Conservation (phyloP, 1,140 invertebrate genomes). For the Lepidurus packardi region DNA sequence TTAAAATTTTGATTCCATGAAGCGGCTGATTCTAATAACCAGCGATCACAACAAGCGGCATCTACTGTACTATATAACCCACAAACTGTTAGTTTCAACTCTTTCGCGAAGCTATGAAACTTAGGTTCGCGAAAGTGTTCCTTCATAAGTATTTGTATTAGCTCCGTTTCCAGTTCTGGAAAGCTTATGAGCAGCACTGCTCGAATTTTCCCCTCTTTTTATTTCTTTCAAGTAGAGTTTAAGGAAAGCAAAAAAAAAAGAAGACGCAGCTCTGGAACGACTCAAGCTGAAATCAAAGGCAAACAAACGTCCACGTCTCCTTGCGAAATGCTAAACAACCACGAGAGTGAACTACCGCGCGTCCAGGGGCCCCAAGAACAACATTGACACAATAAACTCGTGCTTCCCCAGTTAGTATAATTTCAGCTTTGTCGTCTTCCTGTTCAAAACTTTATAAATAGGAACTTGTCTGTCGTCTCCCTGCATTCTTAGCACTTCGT, state of each 20-base stretch:
- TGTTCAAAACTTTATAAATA: slow-evolving; percentile 17
- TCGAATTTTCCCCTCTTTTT: neutral
- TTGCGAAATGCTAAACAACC: slow-evolving; percentile 7
- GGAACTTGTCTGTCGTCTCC: neutral
- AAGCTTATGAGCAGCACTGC: no score
- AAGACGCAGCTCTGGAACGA: neutral
- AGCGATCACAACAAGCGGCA: no score
- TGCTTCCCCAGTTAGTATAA: neutral
- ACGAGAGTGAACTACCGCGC: neutral
- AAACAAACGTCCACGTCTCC: slow-evolving; percentile 3
- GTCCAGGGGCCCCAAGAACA: neutral
- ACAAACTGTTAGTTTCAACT: no score
- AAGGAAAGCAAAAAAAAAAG: neutral
- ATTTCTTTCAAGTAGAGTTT: neutral
- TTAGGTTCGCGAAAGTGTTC: no score
- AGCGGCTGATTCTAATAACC: no score
- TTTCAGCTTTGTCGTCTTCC: neutral
- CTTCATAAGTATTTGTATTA: no score
- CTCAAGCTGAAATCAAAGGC: slow-evolving; percentile 1
- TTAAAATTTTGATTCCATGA: no score
- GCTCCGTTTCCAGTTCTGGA: no score
- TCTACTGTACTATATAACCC: no score
- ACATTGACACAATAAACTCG: slow-evolving; percentile 19
- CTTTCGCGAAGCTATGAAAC: no score
- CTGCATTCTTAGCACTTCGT: neutral